phyloP scores from a whole-genome alignment of 2,113 vertebrate species.

The Protobothrops flavoviridis region DNA sequence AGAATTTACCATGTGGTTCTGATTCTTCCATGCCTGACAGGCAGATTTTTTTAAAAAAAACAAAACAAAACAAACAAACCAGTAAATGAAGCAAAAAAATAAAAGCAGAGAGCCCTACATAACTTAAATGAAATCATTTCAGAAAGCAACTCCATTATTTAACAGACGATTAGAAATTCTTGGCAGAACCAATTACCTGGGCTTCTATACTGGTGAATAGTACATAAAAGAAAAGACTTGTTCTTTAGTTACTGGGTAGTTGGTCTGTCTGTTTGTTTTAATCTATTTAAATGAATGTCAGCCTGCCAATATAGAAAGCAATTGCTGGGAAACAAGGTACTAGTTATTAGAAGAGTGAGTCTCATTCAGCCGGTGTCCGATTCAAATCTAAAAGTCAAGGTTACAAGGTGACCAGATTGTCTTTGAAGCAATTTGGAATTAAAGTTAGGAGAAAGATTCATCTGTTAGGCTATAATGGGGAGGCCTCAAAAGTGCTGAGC shows the following conservation, averaged over 20 bases:
- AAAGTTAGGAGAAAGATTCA: not conserved
- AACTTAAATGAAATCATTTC: not conserved
- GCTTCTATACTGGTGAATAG: not conserved
- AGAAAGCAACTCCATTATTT: not conserved
- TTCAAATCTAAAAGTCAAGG: not conserved
- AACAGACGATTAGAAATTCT: not conserved
- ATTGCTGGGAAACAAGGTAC: not conserved
- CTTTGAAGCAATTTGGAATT: not conserved
- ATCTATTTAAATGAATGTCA: not conserved
- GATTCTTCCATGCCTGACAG: too few species aligned
- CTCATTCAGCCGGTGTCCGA: not conserved
- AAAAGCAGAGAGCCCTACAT: not conserved
- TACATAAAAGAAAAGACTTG: not conserved
- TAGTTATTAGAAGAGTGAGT: not conserved
- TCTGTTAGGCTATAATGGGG: not conserved
- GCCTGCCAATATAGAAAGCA: not conserved
- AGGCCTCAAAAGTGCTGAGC: not conserved
- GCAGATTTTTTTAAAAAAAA: too few species aligned
- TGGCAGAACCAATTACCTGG: not conserved
- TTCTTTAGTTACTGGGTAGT: not conserved
- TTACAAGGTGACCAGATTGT: not conserved
- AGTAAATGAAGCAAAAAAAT: not conserved
- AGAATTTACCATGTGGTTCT: too few species aligned
- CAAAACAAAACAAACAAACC: not conserved
- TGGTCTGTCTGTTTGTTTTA: not conserved